Base-by-base conservation (phyloP, 2,888 invertebrate species). In the Parochlus steinenii region DNA sequence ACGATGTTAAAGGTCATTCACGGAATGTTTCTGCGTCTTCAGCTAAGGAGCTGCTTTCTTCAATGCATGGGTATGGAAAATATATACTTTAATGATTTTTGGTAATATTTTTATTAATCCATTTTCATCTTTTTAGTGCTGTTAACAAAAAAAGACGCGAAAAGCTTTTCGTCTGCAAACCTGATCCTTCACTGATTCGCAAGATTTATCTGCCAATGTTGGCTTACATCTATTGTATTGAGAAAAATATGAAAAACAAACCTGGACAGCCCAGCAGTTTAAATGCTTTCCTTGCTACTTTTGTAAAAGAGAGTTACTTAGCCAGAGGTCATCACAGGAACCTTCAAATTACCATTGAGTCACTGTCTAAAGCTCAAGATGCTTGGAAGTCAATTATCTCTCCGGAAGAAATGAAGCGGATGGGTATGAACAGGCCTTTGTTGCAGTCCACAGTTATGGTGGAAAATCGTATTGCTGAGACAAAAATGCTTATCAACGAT, bases 281-380 rank as follows among this genome's bases (percentile, higher is more conserved):
- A 37, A 79, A 85, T 48, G 74, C 74, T 42, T 92, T 89, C 58
- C 63, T 93, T 37, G 74, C 77, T 30, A 80, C 86, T 53, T 86
- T 89, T 58, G 79, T 92, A 16, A 79, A 80, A 44, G 78, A 83
- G 47, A 79, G 79, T 6, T 93, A 87, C 61, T 68, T 85, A 42
- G 80, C 78, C 42, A 72, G 82, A 41, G 73, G 80, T 37, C 76
- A 75, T 48, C 69, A 69, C 46, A 53, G 55, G 29, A 56, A 56
- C 45, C 45, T 59, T 24, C 54, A 57, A 42, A 39, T 56, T 39
- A 58, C 59, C 20, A 73, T 82, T 41, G 76, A 83, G 44, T 61
- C 67, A 2, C 73, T 80, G 15, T 76, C 78, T 33, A 74, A 76
- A 54, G 72, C 72, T 50, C 62, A 77, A 40, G 74, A 78, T 55